These are phyloP conservation scores for Ips nitidus DNA, from an alignment of 1,140 invertebrate species.

Conservation along the genomic window DNA sequence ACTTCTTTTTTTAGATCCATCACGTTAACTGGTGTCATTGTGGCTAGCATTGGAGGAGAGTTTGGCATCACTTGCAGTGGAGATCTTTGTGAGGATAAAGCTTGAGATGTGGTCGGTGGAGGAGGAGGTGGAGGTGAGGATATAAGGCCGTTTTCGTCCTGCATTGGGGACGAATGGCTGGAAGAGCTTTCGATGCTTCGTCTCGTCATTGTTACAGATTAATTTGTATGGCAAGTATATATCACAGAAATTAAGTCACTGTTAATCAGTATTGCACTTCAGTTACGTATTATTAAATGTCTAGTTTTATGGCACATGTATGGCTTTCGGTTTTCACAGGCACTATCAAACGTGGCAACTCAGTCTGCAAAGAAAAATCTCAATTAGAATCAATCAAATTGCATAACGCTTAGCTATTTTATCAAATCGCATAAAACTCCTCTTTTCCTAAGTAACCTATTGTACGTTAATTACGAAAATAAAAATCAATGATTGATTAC, in stretches of 20 bases:
- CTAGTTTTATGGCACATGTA: slow-evolving; percentile 49
- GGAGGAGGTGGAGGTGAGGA: slow-evolving; percentile 48
- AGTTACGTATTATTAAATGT: slow-evolving; percentile 43
- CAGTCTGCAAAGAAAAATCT: slow-evolving; percentile 33
- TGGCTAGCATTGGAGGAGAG: slow-evolving; percentile 70
- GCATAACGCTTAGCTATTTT: not conserved
- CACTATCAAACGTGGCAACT: slow-evolving; percentile 15
- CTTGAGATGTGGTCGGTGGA: slow-evolving; percentile 38
- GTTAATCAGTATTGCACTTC: slow-evolving; percentile 48
- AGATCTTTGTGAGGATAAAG: slow-evolving; percentile 47
- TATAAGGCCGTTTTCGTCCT: slow-evolving; percentile 47
- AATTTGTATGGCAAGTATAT: slow-evolving; percentile 40
- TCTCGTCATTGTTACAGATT: slow-evolving; percentile 46
- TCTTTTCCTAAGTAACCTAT: no score
- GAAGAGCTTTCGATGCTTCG: slow-evolving; percentile 45
- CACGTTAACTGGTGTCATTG: slow-evolving; percentile 73
- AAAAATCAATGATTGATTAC: no score
- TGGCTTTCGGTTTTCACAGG: slow-evolving; percentile 40
- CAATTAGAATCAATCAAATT: not conserved
- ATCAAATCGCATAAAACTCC: no score
- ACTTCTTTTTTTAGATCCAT: slow-evolving; percentile 63
- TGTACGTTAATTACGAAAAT: no score
- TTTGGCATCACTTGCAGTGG: slow-evolving; percentile 54
- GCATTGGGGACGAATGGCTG: slow-evolving; percentile 43
- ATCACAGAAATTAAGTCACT: slow-evolving; percentile 48